Evolutionary conservation across 23 tunicate genomes (phyloP).

Genomic region (Diplosoma virens): DNA sequence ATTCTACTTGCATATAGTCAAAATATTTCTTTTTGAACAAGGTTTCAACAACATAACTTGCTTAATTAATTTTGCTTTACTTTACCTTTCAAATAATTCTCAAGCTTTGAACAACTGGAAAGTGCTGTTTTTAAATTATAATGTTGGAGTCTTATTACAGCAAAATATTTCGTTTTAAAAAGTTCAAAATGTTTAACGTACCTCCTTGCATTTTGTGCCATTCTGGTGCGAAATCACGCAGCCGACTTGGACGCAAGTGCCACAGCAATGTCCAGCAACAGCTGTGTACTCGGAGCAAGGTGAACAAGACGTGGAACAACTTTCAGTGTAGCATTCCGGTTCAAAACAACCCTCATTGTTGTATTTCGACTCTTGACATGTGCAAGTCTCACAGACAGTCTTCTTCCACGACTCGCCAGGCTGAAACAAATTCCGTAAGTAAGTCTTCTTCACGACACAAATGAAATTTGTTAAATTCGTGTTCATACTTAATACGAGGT

Average conservation of each 20-base stretch:
- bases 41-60: no score
- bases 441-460: neutral
- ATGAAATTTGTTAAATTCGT: neutral
- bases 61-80: no score
- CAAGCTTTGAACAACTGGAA: no score
- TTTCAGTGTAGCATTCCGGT: slow-evolving; percentile 22
- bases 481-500: neutral
- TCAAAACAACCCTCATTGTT: slow-evolving; percentile 53
- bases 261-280: slow-evolving; percentile 77
- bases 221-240: slow-evolving; percentile 32
- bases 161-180: no score
- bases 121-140: no score
- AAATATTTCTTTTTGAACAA: no score
- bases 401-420: slow-evolving; percentile 65
- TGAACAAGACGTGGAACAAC: slow-evolving; percentile 62
- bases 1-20: no score
- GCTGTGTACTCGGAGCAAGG: slow-evolving; percentile 51
- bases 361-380: slow-evolving; percentile 31
- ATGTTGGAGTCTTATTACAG: no score
- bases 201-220: slow-evolving; percentile 31
- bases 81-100: no score
- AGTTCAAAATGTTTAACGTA: no score
- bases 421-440: slow-evolving; percentile 17
- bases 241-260: slow-evolving; percentile 60
- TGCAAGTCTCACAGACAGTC: slow-evolving; percentile 61